These are phyloP conservation scores for Styela clava DNA, from an alignment of 23 tunicate genomes.

Conservation along the genomic window DNA sequence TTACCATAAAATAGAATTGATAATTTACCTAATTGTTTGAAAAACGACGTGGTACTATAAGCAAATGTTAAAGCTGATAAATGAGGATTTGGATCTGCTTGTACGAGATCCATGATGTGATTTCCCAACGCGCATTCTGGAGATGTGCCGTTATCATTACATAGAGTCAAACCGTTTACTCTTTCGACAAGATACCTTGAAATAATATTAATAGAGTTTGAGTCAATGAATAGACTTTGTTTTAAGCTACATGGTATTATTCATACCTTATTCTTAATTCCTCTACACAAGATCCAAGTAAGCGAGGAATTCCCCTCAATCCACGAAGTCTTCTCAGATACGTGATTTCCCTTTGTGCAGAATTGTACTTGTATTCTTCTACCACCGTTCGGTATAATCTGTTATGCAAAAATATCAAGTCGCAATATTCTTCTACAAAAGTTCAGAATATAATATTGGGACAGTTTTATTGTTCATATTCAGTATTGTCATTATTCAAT, in stretches of 20 bases:
- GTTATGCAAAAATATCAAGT: no score
- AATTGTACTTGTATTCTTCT: slow-evolving; percentile 76
- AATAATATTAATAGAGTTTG: background rate
- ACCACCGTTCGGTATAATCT: slow-evolving; percentile 26
- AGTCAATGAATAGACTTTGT: background rate
- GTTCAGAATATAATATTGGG: no score
- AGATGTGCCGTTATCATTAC: slow-evolving; percentile 88
- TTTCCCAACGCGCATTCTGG: slow-evolving; percentile 47
- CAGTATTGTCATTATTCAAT: no score
- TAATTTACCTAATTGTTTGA: slow-evolving; percentile 52
- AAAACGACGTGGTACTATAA: slow-evolving; percentile 39
- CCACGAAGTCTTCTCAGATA: slow-evolving; percentile 54
- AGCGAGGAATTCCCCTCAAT: slow-evolving; percentile 65
- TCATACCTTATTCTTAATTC: slow-evolving; percentile 38
- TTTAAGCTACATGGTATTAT: no score
- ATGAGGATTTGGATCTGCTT: slow-evolving; percentile 38
- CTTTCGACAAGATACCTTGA: slow-evolving; percentile 79
- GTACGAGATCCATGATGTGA: slow-evolving; percentile 32
- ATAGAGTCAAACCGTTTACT: slow-evolving; percentile 56
- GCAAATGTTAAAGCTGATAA: slow-evolving; percentile 63
- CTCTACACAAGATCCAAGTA: slow-evolving; percentile 69
- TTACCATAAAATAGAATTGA: background rate
- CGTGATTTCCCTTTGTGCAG: slow-evolving; percentile 68
- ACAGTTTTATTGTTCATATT: no score
- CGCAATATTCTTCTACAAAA: no score